Evolutionary conservation across 1,140 invertebrate genomes (phyloP), one percentile per base, ranked within the genome.

Genomic region (Acromyrmex echinatior): DNA sequence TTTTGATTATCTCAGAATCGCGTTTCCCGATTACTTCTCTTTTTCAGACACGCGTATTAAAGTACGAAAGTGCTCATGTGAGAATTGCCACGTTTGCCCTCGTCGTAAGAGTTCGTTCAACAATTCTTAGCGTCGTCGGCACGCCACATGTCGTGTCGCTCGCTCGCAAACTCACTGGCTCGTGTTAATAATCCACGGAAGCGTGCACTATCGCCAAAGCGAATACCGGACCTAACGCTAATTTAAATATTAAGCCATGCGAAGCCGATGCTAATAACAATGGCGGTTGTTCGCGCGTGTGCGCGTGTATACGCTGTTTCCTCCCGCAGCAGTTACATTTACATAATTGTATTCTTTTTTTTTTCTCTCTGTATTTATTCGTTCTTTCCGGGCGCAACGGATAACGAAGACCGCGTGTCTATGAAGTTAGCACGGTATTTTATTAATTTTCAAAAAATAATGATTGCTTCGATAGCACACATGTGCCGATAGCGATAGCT

Each of bases 221-320:
- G 79, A 88, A 90, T 87, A 87, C 77, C 65, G 85, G 53, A 80
- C 73, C 53, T 71, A 58, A 71, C 78, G 68, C 76, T 91, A 80
- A 92, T 92, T 91, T 91, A 91, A 92, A 91, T 92, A 92, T 90
- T 87, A 86, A 90, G 79, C 91, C 87, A 90, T 92, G 89, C 81
- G 86, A 89, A 79, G 86, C 88, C 66, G 79, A 88, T 86, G 88
- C 91, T 90, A 92, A 92, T 92, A 92, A 92, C 87, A 87, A 78
- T 86, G 25, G 16, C 6, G 25, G 79, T 88, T 89, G 81, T 35
- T 39, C 68, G 25, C 56, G 62, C 18, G 56, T 81, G 39, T 51
- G 63, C 56, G 45, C 65, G 60, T 31, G 16, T 28, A 9, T 14
- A 25, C 14, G n/a, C 14, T 28, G 4, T 49, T 73, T 18, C 53